Conservation (phyloP, 2,888 invertebrate genomes). For the Perizoma flavofasciatum region DNA sequence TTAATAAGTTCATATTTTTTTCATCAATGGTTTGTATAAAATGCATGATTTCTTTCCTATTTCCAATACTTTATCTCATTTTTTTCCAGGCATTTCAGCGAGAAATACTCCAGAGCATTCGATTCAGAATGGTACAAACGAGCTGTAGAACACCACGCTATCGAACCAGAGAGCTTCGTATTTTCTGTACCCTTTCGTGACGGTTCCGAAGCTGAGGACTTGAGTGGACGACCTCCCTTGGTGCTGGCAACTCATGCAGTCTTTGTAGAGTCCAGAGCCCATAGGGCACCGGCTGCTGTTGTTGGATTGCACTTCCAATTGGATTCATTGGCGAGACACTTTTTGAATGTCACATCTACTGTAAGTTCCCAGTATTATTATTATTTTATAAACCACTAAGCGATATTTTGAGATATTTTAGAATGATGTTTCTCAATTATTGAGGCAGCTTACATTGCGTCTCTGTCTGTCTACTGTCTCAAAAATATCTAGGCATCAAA, state of each 20-base stretch:
- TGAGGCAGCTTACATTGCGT: no score
- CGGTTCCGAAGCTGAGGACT: constrained; percentile 81
- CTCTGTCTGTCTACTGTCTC: background rate
- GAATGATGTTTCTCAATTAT: no score
- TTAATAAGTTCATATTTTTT: no score
- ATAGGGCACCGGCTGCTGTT: constrained; percentile 94
- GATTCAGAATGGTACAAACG: constrained; percentile 96
- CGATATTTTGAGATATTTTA: no score
- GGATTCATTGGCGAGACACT: constrained; percentile 91
- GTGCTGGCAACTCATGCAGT: constrained; percentile 96
- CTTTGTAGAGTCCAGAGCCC: constrained; percentile 92
- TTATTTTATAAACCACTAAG: no score
- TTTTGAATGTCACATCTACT: constrained; percentile 94
- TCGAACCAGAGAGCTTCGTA: constrained; percentile 95
- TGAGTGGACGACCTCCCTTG: constrained; percentile 82
- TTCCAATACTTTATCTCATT: background rate
- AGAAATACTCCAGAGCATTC: constrained; percentile 90
- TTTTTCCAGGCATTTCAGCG: constrained; percentile 90
- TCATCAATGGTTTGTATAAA: no score
- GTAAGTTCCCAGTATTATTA: constrained; percentile 73
- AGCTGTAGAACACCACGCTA: constrained; percentile 94
- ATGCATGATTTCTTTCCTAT: no score
- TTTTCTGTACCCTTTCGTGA: constrained; percentile 94
- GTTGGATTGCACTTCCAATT: constrained; percentile 96
- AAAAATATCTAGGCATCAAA: no score